phyloP scores from a whole-genome alignment of 2,888 invertebrate genomes.

The Gymnoscelis rufifasciata region DNA sequence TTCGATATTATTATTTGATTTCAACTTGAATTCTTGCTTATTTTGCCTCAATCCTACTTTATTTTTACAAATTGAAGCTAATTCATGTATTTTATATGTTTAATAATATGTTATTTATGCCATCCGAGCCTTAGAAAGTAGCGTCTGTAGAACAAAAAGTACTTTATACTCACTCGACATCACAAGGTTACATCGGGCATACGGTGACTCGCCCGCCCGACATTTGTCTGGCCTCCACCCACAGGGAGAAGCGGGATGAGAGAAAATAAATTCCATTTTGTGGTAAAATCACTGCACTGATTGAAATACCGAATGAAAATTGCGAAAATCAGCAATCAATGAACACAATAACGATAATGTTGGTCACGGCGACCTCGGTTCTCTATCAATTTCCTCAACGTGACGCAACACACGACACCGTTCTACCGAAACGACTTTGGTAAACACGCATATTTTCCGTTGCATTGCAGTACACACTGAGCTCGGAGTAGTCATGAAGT shows the following conservation, averaged over 20 bases:
- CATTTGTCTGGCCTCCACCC: conserved; percentile 73
- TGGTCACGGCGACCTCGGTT: conserved; percentile 76
- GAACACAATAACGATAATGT: conserved; percentile 66
- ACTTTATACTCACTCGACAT: conserved; percentile 61
- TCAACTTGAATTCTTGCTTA: conserved; percentile 45
- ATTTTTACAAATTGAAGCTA: conserved; percentile 25
- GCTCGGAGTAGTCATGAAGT: conserved; percentile 79
- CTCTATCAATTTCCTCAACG: conserved; percentile 79
- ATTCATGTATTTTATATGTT: conserved; percentile 18
- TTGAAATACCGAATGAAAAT: conserved; percentile 44
- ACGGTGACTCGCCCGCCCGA: conserved; percentile 67
- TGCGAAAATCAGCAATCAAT: conserved; percentile 50
- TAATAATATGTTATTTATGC: conserved; percentile 19
- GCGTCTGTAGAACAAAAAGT: conserved; percentile 52
- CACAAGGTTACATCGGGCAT: conserved; percentile 75
- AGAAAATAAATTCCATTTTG: conserved; percentile 60
- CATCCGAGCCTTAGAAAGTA: conserved; percentile 26
- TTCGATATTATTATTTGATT: conserved; percentile 71
- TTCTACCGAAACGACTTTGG: conserved; percentile 79
- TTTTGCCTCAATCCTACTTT: conserved; percentile 31
- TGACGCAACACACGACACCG: conserved; percentile 79
- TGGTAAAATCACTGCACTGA: conserved; percentile 52
- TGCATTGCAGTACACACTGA: conserved; percentile 80
- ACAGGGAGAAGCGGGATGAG: conserved; percentile 64
- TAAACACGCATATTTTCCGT: conserved; percentile 80